A percentile compares a stretch with the other conserved stretches of the same genome.
Conservation (phyloP, 2,888 invertebrate genomes). For the Epinotia demarniana region DNA sequence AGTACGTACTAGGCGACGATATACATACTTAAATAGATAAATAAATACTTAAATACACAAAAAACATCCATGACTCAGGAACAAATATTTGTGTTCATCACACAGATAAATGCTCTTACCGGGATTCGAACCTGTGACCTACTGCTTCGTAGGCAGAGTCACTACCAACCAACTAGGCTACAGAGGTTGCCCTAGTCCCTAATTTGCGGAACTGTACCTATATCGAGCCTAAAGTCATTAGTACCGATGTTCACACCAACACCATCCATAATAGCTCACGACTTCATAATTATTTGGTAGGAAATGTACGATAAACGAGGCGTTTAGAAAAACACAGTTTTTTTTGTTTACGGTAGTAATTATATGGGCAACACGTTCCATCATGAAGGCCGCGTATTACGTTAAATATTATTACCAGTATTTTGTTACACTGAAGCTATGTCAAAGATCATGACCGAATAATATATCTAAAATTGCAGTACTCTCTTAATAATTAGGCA, state of each 20-base stretch:
- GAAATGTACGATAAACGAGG: conserved; percentile 52
- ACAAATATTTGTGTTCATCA: too few species aligned
- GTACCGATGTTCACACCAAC: conserved; percentile 11
- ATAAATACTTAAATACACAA: too few species aligned
- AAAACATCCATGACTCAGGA: too few species aligned
- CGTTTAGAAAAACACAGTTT: conserved; percentile 48
- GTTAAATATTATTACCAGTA: conserved; percentile 20
- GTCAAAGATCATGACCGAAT: conserved; percentile 18
- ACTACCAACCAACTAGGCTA: too few species aligned
- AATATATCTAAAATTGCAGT: conserved; percentile 5
- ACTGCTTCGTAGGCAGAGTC: too few species aligned
- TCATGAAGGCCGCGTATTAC: conserved; percentile 23
- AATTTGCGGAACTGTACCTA: conserved; percentile 4
- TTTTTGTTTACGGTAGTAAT: conserved; percentile 43
- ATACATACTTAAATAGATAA: too few species aligned
- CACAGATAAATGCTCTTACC: too few species aligned
- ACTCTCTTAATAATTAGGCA: not conserved
- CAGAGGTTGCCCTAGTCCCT: not conserved
- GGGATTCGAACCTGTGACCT: too few species aligned
- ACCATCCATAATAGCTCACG: conserved; percentile 52
- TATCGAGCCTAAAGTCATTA: not conserved
- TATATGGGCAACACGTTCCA: conserved; percentile 30
- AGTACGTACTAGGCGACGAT: too few species aligned
- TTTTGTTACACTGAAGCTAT: conserved; percentile 8
- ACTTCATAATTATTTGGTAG: conserved; percentile 57